Evolutionary conservation across 2,797 vertebrate genomes (phyloP).

Genomic region (Liasis olivaceus): DNA sequence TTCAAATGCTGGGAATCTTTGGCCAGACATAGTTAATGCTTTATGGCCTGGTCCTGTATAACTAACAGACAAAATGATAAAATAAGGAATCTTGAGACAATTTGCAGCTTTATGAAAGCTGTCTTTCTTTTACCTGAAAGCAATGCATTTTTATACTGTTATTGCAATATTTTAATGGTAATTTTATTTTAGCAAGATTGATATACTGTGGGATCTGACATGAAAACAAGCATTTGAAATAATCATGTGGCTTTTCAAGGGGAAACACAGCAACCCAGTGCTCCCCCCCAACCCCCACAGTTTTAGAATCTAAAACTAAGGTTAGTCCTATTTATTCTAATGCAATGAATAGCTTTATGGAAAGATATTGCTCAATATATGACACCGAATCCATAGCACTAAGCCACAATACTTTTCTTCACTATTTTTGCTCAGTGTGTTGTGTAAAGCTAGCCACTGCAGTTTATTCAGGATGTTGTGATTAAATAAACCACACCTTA

Average conservation of each 20-base stretch:
- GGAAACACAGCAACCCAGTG: background rate
- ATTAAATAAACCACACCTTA: background rate
- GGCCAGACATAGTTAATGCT: background rate
- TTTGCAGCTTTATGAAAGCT: background rate
- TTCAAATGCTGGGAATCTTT: background rate
- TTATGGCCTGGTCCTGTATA: background rate
- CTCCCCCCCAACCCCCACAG: background rate
- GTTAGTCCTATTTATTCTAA: background rate
- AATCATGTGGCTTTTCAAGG: background rate
- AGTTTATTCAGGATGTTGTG: background rate
- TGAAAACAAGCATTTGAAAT: background rate
- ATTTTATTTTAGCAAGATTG: background rate
- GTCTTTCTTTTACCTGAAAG: background rate
- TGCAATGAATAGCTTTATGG: background rate
- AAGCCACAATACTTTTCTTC: background rate
- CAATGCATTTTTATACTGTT: background rate
- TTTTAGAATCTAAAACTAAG: background rate
- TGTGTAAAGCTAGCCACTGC: background rate
- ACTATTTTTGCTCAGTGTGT: background rate
- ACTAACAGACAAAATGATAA: background rate
- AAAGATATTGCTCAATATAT: background rate
- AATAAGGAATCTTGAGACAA: background rate
- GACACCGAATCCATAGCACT: background rate
- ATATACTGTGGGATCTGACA: background rate
- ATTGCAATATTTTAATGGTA: background rate